Conservation (phyloP, 2,888 invertebrate genomes). For the Epistrophe eligans region DNA sequence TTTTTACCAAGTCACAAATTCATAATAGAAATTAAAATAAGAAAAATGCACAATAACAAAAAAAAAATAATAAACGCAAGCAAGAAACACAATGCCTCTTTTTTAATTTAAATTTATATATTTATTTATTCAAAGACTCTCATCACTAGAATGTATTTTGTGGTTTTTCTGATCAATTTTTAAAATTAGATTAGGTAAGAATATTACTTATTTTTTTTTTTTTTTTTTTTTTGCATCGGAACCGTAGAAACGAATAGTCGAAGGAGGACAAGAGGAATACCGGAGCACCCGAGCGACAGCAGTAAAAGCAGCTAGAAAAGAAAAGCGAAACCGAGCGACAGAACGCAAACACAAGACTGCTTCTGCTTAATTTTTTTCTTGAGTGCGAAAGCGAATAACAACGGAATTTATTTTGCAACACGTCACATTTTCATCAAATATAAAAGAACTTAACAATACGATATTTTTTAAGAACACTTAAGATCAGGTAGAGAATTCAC, state of each 20-base stretch:
- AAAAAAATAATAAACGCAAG: constrained; percentile 53
- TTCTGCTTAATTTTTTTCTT: constrained; percentile 17
- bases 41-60: constrained; percentile 53
- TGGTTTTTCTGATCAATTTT: constrained; percentile 70
- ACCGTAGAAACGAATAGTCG: constrained; percentile 19
- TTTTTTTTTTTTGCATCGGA: constrained; percentile 61
- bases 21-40: constrained; percentile 21
- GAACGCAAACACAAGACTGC: constrained; percentile 37
- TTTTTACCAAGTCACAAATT: constrained; percentile 25
- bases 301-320: constrained; percentile 9
- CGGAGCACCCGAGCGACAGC: constrained; percentile 9
- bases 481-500: constrained; percentile 6
- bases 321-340: constrained; percentile 54
- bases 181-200: constrained; percentile 76
- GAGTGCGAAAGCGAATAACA: constrained; percentile 68
- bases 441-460: constrained; percentile 33
- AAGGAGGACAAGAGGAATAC: constrained; percentile 23
- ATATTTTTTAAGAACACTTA: constrained; percentile 41
- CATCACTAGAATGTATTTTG: constrained; percentile 64
- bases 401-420: constrained; percentile 75
- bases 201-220: constrained; percentile 31
- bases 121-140: constrained; percentile 49
- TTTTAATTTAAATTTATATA: constrained; percentile 45
- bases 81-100: constrained; percentile 54
- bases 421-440: constrained; percentile 70